Evolutionary conservation across 92 coral and sea anemone genomes (phyloP).

Genomic region (Siderastrea siderea): DNA sequence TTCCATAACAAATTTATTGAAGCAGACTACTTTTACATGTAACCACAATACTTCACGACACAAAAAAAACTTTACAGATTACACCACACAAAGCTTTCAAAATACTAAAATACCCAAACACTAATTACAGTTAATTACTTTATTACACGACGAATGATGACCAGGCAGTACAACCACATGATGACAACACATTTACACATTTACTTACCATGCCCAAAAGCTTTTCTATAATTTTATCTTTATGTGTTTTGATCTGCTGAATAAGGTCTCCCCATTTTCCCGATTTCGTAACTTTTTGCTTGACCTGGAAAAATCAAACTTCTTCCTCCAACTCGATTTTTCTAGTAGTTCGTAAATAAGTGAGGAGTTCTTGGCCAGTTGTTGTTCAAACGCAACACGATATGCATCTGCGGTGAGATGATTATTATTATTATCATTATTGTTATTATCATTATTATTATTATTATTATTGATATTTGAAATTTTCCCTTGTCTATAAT

Average conservation of each 20-base stretch:
- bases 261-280: constrained; percentile 59
- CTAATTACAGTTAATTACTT: no score
- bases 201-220: constrained; percentile 87
- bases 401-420: constrained; percentile 82
- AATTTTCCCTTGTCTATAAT: no score
- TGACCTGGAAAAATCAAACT: constrained; percentile 40
- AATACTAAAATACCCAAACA: no score
- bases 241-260: constrained; percentile 73
- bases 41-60: no score
- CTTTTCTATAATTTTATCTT: constrained; percentile 83
- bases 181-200: not conserved
- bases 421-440: no score
- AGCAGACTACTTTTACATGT: no score
- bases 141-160: no score
- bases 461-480: no score
- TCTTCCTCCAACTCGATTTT: constrained; percentile 80
- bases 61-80: no score
- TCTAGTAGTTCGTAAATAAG: constrained; percentile 79
- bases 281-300: constrained; percentile 25
- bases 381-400: constrained; percentile 90
- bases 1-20: no score
- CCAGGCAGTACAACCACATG: not conserved
- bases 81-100: no score
- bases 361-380: constrained; percentile 77
- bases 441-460: no score